Evolutionary conservation across 2,888 invertebrate genomes (phyloP), one percentile per base, ranked within the genome.

Genomic region (Macrosiphum euphorbiae): DNA sequence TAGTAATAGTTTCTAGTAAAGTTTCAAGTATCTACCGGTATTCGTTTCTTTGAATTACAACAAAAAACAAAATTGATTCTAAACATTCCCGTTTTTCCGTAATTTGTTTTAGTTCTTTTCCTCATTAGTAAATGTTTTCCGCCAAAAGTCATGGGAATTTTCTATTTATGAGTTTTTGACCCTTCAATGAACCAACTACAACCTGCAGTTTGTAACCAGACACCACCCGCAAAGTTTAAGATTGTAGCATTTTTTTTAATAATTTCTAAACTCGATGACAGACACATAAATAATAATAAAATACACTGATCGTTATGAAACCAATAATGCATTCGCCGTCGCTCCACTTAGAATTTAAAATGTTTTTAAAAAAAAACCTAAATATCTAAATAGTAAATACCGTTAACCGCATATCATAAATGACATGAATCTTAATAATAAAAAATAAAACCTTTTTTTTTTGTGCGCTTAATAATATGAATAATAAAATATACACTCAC

Each of bases 401-500:
- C 20, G 1, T 20, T 16, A 35, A 20, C 0, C n/a, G 20, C 20
- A 24, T 35, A 7, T 44, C 7, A 44, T 44, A 13, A 78, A 78
- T 20, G 20, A 35, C 35, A 35, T 35, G 0, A 35, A 35, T 78
- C 7, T 78, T 35, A 78, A 78, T 78, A 67, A n/a, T 11, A 61
- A 67, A 67, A 67, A 16, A 16, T 35, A 35, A 78, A 78, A 78
- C 8, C n/a, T 5, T 67, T 78, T 78, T 78, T 78, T 78, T 78
- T 35, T 78, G 35, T 35, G 8, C 20, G 8, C 7, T 35, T 35
- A 78, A 50, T 35, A 16, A 58, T 87, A 58, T 13, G 52, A 50
- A 58, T 13, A 35, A 50, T 44, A 58, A 91, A 44, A 85, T 52
- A 16, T 35, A n/a, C 47, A 87, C 92, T 92, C 87, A 92, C 92